Percentiles rank a stretch among this genome's conserved stretches.
Evolutionary conservation across 2,113 vertebrate species (phyloP).

Genomic region (Centropristis striata): DNA sequence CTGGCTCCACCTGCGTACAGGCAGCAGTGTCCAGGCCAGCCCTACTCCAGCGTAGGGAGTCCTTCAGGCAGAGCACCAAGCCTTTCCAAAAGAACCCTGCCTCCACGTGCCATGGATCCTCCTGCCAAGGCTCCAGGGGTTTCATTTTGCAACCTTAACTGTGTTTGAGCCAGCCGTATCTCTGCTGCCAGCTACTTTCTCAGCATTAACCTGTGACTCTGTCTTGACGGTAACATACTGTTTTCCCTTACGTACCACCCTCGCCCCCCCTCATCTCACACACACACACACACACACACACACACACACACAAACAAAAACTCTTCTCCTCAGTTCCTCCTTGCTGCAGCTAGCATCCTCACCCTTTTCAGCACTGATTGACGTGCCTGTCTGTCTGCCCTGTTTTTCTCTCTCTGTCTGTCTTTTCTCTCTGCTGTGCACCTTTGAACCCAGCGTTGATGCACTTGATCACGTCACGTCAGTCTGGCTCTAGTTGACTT

Average conservation of each 20-base stretch:
- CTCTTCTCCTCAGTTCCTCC: conserved; percentile 18
- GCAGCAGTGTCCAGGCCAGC: conserved; percentile 21
- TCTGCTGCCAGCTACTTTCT: conserved; percentile 44
- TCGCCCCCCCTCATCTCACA: background rate
- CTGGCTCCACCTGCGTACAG: conserved; percentile 12
- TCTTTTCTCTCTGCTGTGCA: conserved; percentile 32
- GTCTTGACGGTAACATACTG: background rate
- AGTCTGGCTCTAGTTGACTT: conserved; percentile 57
- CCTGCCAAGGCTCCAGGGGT: conserved; percentile 74
- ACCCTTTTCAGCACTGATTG: conserved; percentile 14
- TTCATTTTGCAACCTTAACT: conserved; percentile 66
- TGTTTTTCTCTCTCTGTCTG: conserved; percentile 7
- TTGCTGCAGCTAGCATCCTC: conserved; percentile 3
- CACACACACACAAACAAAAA: background rate
- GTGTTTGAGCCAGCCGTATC: conserved; percentile 37
- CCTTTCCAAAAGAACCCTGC: conserved; percentile 58
- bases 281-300: too few species aligned
- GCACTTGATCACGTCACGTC: conserved; percentile 62
- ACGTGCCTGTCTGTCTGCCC: conserved; percentile 33
- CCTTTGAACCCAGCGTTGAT: conserved; percentile 64
- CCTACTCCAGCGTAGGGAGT: conserved; percentile 35
- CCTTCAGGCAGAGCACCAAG: conserved; percentile 71
- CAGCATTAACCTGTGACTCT: conserved; percentile 16
- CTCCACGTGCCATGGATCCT: conserved; percentile 67
- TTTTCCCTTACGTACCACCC: background rate